Percentiles rank a stretch among this genome's conserved stretches.
phyloP scores from a whole-genome alignment of 2,113 vertebrate genomes.

The Elgaria multicarinata region DNA sequence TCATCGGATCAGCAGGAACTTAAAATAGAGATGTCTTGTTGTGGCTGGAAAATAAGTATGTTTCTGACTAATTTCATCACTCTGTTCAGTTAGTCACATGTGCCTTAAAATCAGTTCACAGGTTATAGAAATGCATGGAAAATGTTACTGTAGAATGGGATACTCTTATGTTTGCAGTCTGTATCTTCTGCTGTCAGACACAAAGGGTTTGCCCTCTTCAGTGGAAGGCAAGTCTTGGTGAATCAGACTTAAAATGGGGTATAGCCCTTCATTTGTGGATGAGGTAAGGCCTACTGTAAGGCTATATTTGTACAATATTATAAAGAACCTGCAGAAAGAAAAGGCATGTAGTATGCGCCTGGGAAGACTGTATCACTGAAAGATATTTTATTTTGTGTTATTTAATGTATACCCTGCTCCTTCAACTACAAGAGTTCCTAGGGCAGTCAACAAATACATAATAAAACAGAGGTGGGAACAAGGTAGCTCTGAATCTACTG shows the following conservation, averaged over 20 bases:
- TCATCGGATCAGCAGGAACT: not conserved
- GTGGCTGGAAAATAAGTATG: conserved; percentile 5
- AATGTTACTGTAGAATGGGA: not conserved
- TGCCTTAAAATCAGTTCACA: not conserved
- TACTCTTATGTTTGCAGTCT: not conserved
- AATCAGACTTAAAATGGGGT: not conserved
- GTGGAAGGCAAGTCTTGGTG: not conserved
- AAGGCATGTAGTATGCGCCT: not conserved
- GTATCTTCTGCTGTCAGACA: not conserved
- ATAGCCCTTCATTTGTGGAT: not conserved
- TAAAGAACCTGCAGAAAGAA: not conserved
- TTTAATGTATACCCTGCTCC: not conserved
- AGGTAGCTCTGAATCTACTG: too few relatives aligned
- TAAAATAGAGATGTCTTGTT: not conserved
- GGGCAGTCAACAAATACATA: not conserved
- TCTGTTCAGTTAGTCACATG: not conserved
- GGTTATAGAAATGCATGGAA: not conserved
- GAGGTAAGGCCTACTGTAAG: not conserved
- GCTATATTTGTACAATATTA: not conserved
- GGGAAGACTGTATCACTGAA: not conserved
- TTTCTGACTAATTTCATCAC: not conserved
- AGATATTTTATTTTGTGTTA: not conserved
- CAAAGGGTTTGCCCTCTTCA: not conserved
- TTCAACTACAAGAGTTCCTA: not conserved
- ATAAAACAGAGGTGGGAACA: not conserved